Base-by-base conservation (phyloP, 2,113 vertebrate species). In the Rhizomys pruinosus region DNA sequence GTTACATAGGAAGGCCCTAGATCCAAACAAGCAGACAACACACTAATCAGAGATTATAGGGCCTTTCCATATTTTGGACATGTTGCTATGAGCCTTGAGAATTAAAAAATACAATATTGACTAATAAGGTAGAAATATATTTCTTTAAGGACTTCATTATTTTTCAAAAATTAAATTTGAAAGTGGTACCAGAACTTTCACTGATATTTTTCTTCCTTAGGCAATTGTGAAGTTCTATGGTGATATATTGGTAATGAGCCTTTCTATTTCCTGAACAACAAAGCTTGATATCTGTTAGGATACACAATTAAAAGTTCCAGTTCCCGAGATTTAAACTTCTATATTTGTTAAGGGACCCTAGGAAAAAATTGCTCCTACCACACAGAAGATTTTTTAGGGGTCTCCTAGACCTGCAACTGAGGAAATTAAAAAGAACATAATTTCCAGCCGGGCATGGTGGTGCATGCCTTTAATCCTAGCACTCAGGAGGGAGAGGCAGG, bases 101-200 rank as follows among this genome's bases (percentile, higher is more conserved):
- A 42, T 61, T 87, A 80, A 89, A 86, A n/a, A 74, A 72, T 0
- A n/a, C 17, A 47, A 1, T 47, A 77, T 42, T 74, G 77, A 59
- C 32, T 4, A 20, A 84, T 88, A 55, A 52, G 20, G 25, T 5
- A 64, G 42, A 52, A 32, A 88, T 42, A 61, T 10, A n/a, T n/a
- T n/a, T 22, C 8, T 61, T 22, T 61, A 52, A 52, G 6, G 11
- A 11, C 47, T 52, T 52, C n/a, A 37, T 13, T n/a, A 59, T 37
- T 79, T 79, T 64, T 17, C 16, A 81, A 87, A 86, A 87, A 32
- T 79, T 39, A 76, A 92, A 87, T 84, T 37, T 92, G 15, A 80
- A 86, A 86, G 78, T 42, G 11, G 61, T 95, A 7, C 5, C 20
- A 47, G 90, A 90, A 81, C 29, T 64, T 22, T 27, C 42, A 89